phyloP scores from a whole-genome alignment of 2,113 vertebrate species.

The Nanorana parkeri region DNA sequence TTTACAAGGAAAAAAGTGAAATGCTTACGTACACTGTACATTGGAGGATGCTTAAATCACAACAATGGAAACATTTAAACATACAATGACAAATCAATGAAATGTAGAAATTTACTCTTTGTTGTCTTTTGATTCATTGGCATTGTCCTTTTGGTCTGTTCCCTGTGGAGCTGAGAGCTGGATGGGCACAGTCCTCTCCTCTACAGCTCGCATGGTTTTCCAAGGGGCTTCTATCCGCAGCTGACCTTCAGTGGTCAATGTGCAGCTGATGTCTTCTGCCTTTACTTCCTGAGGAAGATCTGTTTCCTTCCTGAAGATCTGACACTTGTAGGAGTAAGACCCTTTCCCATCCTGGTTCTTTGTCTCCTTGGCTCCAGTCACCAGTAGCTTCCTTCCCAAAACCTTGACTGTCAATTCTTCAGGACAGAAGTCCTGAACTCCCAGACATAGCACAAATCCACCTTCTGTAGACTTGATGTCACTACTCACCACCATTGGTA shows the following conservation, averaged over 20 bases:
- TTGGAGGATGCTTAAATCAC: no score
- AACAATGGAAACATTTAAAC: no score
- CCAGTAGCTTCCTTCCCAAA: conserved; percentile 56
- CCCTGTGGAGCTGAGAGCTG: not conserved
- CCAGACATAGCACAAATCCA: conserved; percentile 62
- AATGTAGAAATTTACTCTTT: not conserved
- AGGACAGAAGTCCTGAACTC: conserved; percentile 60
- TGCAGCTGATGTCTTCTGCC: conserved; percentile 52
- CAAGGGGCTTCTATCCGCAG: conserved; percentile 54
- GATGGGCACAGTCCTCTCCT: conserved; percentile 64
- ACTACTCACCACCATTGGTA: not conserved
- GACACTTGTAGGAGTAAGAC: conserved; percentile 54
- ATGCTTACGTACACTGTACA: no score
- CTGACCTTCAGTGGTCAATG: conserved; percentile 52
- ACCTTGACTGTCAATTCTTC: conserved; percentile 59
- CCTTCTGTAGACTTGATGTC: conserved; percentile 17
- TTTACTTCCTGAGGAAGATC: conserved; percentile 56
- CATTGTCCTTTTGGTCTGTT: not conserved
- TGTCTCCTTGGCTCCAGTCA: conserved; percentile 55
- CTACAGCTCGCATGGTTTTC: conserved; percentile 58
- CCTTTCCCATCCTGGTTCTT: conserved; percentile 48
- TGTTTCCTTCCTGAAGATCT: conserved; percentile 60
- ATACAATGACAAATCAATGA: no score
- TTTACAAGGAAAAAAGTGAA: no score
- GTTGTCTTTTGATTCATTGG: not conserved